Evolutionary conservation across 1,140 invertebrate species (phyloP).

Genomic region (Argopecten irradians): DNA sequence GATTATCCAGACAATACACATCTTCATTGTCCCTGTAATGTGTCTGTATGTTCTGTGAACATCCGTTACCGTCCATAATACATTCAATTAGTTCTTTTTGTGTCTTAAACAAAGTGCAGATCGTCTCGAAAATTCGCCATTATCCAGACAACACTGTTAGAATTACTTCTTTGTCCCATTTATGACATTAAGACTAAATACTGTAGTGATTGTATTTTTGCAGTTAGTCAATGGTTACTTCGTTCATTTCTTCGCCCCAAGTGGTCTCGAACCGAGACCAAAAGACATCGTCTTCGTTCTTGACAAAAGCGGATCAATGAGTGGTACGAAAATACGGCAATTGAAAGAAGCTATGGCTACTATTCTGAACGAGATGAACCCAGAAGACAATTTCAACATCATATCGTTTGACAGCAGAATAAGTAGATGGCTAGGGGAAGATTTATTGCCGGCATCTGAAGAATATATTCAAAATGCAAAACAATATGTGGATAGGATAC

Average conservation of each 20-base stretch:
- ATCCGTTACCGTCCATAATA: too few relatives aligned
- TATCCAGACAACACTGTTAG: too few relatives aligned
- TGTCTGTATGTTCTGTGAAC: too few relatives aligned
- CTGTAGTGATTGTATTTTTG: constrained; percentile 16
- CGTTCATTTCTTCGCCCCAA: constrained; percentile 85
- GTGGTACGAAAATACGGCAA: constrained; percentile 82
- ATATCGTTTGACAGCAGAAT: constrained; percentile 80
- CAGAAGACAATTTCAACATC: constrained; percentile 82
- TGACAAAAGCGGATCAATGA: constrained; percentile 85
- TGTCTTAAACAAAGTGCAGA: too few relatives aligned
- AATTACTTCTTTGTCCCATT: too few relatives aligned
- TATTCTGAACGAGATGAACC: constrained; percentile 81
- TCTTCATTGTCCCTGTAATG: too few relatives aligned
- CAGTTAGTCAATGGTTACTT: constrained; percentile 86
- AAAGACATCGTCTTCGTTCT: constrained; percentile 85
- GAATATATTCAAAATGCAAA: constrained; percentile 42
- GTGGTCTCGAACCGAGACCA: constrained; percentile 79
- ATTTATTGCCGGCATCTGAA: constrained; percentile 41
- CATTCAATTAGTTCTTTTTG: too few relatives aligned
- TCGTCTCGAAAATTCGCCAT: too few relatives aligned
- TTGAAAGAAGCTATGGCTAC: constrained; percentile 82
- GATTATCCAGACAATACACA: too few relatives aligned
- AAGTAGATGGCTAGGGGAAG: constrained; percentile 39
- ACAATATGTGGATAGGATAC: constrained; percentile 38
- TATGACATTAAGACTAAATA: too few relatives aligned